A percentile compares a stretch with the other conserved stretches of the same genome.
These are phyloP conservation scores for Paedocypris sp. DNA, from an alignment of 2,113 vertebrate species.

Conservation along the genomic window DNA sequence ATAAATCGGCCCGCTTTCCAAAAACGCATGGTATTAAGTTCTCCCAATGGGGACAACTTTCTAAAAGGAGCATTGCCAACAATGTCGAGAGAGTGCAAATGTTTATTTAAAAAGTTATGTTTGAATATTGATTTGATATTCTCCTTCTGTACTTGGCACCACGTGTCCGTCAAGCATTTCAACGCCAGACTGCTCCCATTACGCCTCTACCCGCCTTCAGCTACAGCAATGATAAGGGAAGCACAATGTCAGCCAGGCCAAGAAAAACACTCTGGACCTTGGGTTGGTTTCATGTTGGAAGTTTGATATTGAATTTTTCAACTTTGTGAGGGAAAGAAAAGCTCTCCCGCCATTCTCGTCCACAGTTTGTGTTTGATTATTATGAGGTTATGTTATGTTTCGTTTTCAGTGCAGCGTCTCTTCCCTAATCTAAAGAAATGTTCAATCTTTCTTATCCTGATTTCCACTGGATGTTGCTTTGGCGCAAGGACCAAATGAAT, in stretches of 20 bases:
- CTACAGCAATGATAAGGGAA: slow-evolving; percentile 32
- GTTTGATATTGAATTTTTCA: slow-evolving; percentile 52
- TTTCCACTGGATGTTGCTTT: not conserved
- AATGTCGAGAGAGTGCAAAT: slow-evolving; percentile 60
- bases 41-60: slow-evolving; percentile 59
- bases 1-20: slow-evolving; percentile 51
- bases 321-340: slow-evolving; percentile 45
- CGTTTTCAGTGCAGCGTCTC: slow-evolving; percentile 35
- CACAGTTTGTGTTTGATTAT: slow-evolving; percentile 52
- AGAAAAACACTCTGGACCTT: slow-evolving; percentile 51
- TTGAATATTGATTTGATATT: slow-evolving; percentile 64
- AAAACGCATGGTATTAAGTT: slow-evolving; percentile 51
- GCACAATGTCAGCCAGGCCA: slow-evolving; percentile 43
- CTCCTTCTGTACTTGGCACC: slow-evolving; percentile 49
- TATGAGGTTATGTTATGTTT: slow-evolving; percentile 42
- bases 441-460: slow-evolving; percentile 15
- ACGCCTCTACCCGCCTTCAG: slow-evolving; percentile 41
- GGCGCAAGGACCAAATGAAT: not conserved
- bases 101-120: slow-evolving; percentile 72
- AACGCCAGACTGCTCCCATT: slow-evolving; percentile 47
- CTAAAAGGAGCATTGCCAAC: slow-evolving; percentile 50
- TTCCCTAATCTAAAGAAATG: slow-evolving; percentile 34
- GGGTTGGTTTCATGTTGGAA: slow-evolving; percentile 44
- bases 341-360: slow-evolving; percentile 29
- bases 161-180: slow-evolving; percentile 55